Evolutionary conservation across 2,797 vertebrate genomes (phyloP).

Genomic region (Galago senegalensis): DNA sequence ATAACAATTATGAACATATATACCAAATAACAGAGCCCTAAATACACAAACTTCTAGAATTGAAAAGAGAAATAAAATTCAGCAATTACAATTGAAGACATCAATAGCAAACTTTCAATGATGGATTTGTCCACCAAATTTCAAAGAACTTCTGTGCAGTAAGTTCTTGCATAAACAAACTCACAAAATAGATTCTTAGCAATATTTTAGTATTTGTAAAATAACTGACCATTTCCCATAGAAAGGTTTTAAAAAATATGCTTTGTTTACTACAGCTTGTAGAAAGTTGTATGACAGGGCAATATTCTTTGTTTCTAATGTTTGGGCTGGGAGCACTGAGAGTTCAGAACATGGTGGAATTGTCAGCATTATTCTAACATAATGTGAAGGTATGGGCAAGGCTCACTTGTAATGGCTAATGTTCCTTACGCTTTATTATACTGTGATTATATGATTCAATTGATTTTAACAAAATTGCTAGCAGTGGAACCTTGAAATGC

Average conservation of each 20-base stretch:
- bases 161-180: no score
- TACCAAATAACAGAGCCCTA: neutral
- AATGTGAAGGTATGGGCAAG: slow-evolving; percentile 40
- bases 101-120: neutral
- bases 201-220: no score
- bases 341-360: neutral
- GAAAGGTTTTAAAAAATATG: no score
- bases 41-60: neutral
- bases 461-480: slow-evolving; percentile 49
- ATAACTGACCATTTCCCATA: no score
- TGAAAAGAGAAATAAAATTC: neutral
- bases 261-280: no score
- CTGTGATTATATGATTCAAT: slow-evolving; percentile 32
- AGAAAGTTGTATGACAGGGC: no score
- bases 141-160: no score
- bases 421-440: slow-evolving; percentile 52
- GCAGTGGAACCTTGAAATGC: slow-evolving; percentile 58
- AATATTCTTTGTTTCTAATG: no score
- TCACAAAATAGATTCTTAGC: no score
- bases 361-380: slow-evolving; percentile 68
- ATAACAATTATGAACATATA: neutral
- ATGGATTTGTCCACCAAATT: neutral
- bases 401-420: slow-evolving; percentile 29
- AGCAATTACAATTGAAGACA: neutral
- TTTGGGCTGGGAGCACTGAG: no score